A percentile compares a stretch with the other conserved stretches of the same genome.
These are phyloP conservation scores for Drosophila pseudoobscura DNA, from an alignment of 1,140 invertebrate genomes.

Conservation along the genomic window DNA sequence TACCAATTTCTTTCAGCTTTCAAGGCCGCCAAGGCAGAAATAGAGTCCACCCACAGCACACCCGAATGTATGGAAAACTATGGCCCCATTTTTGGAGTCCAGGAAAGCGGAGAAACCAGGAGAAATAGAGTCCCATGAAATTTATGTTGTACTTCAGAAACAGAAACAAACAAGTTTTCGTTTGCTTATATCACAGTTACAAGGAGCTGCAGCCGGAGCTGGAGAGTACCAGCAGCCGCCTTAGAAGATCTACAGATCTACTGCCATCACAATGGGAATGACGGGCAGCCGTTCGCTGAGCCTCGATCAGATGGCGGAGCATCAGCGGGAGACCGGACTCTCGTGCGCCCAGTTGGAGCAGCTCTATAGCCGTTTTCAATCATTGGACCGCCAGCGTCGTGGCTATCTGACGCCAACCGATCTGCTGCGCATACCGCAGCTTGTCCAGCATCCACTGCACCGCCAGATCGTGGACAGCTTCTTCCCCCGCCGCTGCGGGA, in stretches of 20 bases:
- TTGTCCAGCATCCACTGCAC: constrained; percentile 50
- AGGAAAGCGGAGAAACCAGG: no score
- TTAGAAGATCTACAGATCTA: no score
- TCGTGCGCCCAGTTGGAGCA: constrained; percentile 41
- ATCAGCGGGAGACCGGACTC: constrained; percentile 30
- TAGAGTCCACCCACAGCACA: no score
- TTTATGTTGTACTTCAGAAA: background rate
- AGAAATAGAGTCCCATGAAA: no score
- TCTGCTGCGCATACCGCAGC: constrained; percentile 59
- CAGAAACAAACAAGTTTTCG: no score
- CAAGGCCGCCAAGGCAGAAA: constrained; percentile 17
- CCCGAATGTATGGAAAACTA: no score
- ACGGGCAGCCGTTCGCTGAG: constrained; percentile 28
- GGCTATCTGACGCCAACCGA: constrained; percentile 65
- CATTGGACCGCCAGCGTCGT: constrained; percentile 41
- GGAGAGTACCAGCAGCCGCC: background rate
- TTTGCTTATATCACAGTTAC: background rate
- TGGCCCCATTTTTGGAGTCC: no score
- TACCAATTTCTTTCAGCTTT: constrained; percentile 27
- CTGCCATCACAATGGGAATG: constrained; percentile 13
- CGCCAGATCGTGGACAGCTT: constrained; percentile 59
- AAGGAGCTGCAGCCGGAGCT: constrained; percentile 14
- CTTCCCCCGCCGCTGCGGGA: constrained; percentile 17
- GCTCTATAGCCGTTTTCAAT: constrained; percentile 42
- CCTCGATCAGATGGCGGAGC: constrained; percentile 9